Percentiles rank a stretch among this genome's conserved stretches.
phyloP scores from a whole-genome alignment of 2,888 invertebrate species.

The Zhengitettix transpicula region DNA sequence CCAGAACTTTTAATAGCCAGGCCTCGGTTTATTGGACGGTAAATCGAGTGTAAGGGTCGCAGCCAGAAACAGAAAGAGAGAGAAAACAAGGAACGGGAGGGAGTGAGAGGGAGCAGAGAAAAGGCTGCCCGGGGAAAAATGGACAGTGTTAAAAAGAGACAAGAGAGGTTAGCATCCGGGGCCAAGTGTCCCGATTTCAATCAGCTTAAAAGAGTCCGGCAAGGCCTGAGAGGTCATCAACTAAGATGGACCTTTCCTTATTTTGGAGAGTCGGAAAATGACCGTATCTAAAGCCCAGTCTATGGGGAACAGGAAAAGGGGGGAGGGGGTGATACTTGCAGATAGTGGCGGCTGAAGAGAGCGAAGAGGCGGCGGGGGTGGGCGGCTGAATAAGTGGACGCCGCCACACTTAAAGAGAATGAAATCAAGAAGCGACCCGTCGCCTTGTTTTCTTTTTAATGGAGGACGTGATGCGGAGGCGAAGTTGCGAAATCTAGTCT shows the following conservation, averaged over 20 bases:
- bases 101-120: not conserved
- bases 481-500: not conserved
- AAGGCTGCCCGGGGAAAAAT: conserved; percentile 3
- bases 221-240: conserved; percentile 8
- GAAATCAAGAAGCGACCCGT: conserved; percentile 1
- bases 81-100: not conserved
- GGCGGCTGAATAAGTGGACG: too few relatives aligned
- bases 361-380: not conserved
- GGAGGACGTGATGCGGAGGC: not conserved
- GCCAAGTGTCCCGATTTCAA: conserved; percentile 9
- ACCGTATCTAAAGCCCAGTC: conserved; percentile 8
- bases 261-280: conserved; percentile 7
- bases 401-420: conserved; percentile 5
- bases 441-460: not conserved
- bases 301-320: conserved; percentile 1
- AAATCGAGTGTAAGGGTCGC: conserved; percentile 7
- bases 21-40: conserved; percentile 9
- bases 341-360: not conserved
- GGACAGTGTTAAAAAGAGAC: conserved; percentile 8
- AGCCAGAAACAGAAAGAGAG: not conserved
- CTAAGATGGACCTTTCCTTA: conserved; percentile 12
- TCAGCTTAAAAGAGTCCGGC: conserved; percentile 7
- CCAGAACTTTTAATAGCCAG: conserved; percentile 8
- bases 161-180: conserved; percentile 4
- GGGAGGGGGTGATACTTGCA: conserved; percentile 1